Conservation (phyloP, 2,113 vertebrate genomes). For the Strix aluco region DNA sequence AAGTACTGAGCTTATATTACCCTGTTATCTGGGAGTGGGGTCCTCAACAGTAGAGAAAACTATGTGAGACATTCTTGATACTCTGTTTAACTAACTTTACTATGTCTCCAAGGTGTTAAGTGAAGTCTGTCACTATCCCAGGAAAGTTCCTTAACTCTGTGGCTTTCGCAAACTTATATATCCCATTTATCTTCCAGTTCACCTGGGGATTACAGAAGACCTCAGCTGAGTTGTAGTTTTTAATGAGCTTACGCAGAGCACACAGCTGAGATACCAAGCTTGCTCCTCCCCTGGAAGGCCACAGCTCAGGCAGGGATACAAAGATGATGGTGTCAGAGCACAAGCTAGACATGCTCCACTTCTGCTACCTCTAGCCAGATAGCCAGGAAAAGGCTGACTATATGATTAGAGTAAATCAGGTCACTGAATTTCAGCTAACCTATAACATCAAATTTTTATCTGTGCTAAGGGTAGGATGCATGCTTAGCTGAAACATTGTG, state of each 20-base stretch:
- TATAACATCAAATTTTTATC: neutral
- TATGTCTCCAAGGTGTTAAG: constrained; percentile 40
- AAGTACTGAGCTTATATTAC: neutral
- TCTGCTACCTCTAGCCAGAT: neutral
- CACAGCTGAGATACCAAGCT: neutral
- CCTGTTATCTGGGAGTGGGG: neutral
- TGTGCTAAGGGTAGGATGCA: neutral
- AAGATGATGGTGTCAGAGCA: neutral
- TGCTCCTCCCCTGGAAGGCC: neutral
- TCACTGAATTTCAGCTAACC: neutral
- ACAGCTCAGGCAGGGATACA: neutral
- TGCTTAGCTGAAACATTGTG: neutral
- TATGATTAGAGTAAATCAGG: neutral
- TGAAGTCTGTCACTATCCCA: constrained; percentile 55
- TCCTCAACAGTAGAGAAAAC: constrained; percentile 13
- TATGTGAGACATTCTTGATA: constrained; percentile 42
- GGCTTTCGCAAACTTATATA: constrained; percentile 22
- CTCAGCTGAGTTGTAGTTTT: neutral
- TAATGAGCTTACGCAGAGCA: neutral
- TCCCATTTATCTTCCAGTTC: constrained; percentile 11
- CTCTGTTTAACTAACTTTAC: constrained; percentile 44
- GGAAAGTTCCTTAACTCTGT: neutral
- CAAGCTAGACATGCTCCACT: neutral
- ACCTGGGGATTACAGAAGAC: neutral
- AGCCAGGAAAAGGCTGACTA: neutral